Base-by-base conservation (phyloP, 2,797 vertebrate genomes). In the Falco concolor region DNA sequence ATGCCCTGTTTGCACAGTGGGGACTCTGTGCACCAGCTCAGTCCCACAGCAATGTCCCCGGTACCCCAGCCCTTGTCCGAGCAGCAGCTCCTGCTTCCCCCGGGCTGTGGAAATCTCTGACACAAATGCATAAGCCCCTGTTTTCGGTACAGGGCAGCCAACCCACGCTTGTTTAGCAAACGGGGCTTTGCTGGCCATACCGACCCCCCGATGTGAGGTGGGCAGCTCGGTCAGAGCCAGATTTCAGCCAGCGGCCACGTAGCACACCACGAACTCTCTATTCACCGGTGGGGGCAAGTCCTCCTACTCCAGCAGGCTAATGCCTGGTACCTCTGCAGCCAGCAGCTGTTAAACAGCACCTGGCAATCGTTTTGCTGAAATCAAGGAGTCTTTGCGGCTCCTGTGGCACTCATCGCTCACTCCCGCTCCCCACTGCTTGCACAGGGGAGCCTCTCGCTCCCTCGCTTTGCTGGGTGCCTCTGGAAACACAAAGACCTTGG, bases 1-100 rank as follows among this genome's bases (percentile, higher is more conserved):
- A 4, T 8, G 56, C 15, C 49, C 21, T 28, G 12, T 34, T 28
- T 56, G 86, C 40, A 24, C 1, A 2, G 18, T 2, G 1, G n/a
- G 22, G 12, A 25, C 12, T 15, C 67, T 0, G 0, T 22, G 53
- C 50, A 21, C 17, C 19, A 13, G 20, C 34, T 63, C 57, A 38
- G 60, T 25, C 38, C 60, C 11, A 0, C 20, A 38, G 57, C 0
- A 2, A 14, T 30, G 70, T 25, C 50, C 24, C 49, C 2, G 4
- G 40, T 47, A 47, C 5, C 12, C 52, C 28, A 59, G 64, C 27
- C 67, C 70, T 32, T 17, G 19, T 16, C 52, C 2, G 4, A 52
- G 74, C 82, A 67, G 42, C 89, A 47, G 27, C 44, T 78, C n/a
- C 77, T 0, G 1, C 65, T 81, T 81, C 56, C 38, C 40, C 12